Conservation (phyloP, 2,888 invertebrate species). For the Stenodema calcarata region DNA sequence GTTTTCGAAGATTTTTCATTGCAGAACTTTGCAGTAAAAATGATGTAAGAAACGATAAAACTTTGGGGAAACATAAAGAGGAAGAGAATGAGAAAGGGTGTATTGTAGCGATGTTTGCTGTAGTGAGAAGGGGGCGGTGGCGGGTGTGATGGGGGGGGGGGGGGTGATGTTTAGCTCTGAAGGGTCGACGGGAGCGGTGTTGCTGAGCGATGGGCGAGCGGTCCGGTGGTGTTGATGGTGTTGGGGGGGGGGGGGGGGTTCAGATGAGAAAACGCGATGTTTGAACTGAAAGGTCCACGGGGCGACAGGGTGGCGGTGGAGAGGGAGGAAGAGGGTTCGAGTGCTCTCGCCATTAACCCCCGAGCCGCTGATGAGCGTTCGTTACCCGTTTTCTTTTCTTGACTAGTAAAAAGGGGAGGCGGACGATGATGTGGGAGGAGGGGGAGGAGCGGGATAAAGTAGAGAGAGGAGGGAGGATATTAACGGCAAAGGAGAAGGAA, state of each 20-base stretch:
- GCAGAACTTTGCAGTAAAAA: too few species aligned
- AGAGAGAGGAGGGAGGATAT: not conserved
- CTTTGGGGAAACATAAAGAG: too few species aligned
- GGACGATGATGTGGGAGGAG: not conserved
- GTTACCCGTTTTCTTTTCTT: constrained; percentile 3
- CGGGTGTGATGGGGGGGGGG: not conserved
- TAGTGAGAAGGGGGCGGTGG: not conserved
- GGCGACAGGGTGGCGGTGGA: not conserved
- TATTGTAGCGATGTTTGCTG: not conserved
- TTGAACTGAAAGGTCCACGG: not conserved
- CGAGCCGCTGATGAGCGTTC: constrained; percentile 21
- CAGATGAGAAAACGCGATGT: not conserved
- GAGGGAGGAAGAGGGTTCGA: too few species aligned
- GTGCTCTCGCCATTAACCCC: constrained; percentile 19
- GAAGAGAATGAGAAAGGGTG: too few species aligned
- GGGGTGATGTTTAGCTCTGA: not conserved
- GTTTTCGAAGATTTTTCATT: too few species aligned
- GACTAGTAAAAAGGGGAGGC: not conserved
- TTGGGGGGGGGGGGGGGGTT: not conserved
- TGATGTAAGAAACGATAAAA: too few species aligned
- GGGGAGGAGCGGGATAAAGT: not conserved
- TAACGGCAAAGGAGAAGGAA: not conserved
- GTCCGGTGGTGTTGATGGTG: too few species aligned
- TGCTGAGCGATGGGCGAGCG: not conserved
- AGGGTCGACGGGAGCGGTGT: not conserved